Evolutionary conservation across 1,140 invertebrate species (phyloP), one percentile per base, ranked within the genome.

Genomic region (Drosophila erecta): DNA sequence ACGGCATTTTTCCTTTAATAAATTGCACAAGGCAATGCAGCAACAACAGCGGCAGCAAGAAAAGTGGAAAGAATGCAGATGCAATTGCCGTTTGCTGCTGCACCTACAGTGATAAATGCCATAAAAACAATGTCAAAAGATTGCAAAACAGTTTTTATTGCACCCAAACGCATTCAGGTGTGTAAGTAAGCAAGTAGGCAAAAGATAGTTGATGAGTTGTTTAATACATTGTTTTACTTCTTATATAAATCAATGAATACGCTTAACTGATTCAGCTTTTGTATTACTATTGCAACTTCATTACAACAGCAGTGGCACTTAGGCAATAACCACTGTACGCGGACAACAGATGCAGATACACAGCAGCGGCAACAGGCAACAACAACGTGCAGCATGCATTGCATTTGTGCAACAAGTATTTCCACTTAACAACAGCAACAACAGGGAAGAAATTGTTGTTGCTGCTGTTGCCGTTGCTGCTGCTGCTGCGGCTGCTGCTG

Each of bases 331-430:
- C 46, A 86, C 83, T 87, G 81, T 87, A 75, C 20, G 72, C 30
- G 35, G 61, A 54, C 72, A 75, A 74, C 66, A 75, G 67, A 57
- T 81, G 81, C 75, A 76, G 72, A 72, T 75, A 69, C 59, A 79
- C 71, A 76, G 53, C 62, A 67, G 66, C 69, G 51, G 62, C 62
- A 66, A 41, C 77, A 60, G 43, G 46, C 46, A 46, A 24, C 58
- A 59, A 40, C 76, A 47, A 11, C 51, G 58, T 30, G 57, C 66
- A 81, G 79, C 81, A 77, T 87, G 76, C 79, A 86, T 86, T 86
- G 86, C 81, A 90, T 90, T 90, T 90, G 86, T 90, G 86, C 86
- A 90, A 90, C 86, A 90, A 90, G 86, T 90, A 90, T 90, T 90
- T 90, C 86, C 86, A 90, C 87, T 90, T 90, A 86, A 87, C 84